Conservation (phyloP, 2,797 vertebrate genomes). For the Xyrichtys novacula region DNA sequence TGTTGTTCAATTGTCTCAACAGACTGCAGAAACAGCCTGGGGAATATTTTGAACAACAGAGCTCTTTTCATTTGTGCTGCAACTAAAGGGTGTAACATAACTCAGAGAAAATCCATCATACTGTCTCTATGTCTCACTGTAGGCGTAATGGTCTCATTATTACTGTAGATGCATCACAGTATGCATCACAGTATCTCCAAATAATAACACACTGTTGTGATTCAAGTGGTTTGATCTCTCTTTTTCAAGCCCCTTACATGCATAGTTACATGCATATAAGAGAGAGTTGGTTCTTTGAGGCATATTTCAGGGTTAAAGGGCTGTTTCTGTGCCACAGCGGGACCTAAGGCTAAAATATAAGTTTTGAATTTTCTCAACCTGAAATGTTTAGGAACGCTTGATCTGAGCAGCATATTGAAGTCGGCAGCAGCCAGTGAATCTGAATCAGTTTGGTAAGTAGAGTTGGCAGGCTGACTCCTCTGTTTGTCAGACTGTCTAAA, state of each 20-base stretch:
- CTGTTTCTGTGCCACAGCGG: constrained; percentile 27
- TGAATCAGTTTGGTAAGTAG: constrained; percentile 57
- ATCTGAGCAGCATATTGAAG: constrained; percentile 51
- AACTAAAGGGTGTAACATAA: constrained; percentile 40
- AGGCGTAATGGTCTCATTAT: constrained; percentile 11
- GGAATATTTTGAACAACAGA: constrained; percentile 42
- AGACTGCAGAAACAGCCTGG: constrained; percentile 43
- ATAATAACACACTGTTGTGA: background rate
- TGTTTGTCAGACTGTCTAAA: constrained; percentile 68
- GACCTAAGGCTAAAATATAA: constrained; percentile 23
- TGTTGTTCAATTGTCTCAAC: constrained; percentile 40
- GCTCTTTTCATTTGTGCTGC: constrained; percentile 34
- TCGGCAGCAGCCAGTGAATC: constrained; percentile 59
- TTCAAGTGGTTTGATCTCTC: background rate
- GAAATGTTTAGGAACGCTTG: constrained; percentile 57
- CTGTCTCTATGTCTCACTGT: constrained; percentile 17
- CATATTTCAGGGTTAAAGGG: constrained; percentile 27
- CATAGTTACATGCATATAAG: constrained; percentile 1
- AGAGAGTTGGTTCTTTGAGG: background rate
- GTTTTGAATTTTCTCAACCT: constrained; percentile 49
- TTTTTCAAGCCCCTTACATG: constrained; percentile 1
- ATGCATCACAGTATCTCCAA: constrained; percentile 4
- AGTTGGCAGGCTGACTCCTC: constrained; percentile 59
- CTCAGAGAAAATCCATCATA: constrained; percentile 15
- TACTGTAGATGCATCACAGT: background rate